Evolutionary conservation across 2,888 invertebrate genomes (phyloP), one percentile per base, ranked within the genome.

Genomic region (Neoascia interrupta): DNA sequence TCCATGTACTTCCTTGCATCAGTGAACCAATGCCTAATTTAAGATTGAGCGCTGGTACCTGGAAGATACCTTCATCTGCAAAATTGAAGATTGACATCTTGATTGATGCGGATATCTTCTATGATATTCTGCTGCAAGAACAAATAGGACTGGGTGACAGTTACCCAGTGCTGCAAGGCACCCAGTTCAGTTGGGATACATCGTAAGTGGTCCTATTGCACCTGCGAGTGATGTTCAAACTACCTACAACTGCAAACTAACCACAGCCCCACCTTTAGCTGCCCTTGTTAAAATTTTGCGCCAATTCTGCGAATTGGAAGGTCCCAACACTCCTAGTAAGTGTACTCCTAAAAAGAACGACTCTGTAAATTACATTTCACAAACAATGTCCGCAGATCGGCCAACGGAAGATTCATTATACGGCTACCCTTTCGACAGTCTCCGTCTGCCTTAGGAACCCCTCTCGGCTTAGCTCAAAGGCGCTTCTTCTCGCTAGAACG

Each of bases 141-240:
- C 60, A 70, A 53, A 43, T 43, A 15, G 43, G 45, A 8, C 6
- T 61, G 2, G 36, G 21, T 21, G 16, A 36, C 15, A 18, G 36
- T 11, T 34, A 3, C n/a, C 3, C 8, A 31, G n/a, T 31, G 47
- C 18, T 45, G 16, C 61, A 72, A 45, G 61, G 54, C 28, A 61
- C 45, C 8, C 26, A 54, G 28, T 21, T 74, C 1, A n/a, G n/a
- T n/a, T n/a, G n/a, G 74, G 74, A 21, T 74, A 16, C 19, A 49
- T 74, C 11, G 47, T 60, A n/a, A 23, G 28, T 21, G 68, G 68
- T 13, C 11, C 19, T 11, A 21, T 58, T 4, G 4, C 36, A 37
- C 11, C 45, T 19, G 16, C 21, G 8, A 8, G 5, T 15, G 26
- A 21, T n/a, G 11, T n/a, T 5, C 18, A 16, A 1, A 49, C 28